phyloP scores from a whole-genome alignment of 1,140 invertebrate genomes.

The Trichonephila clavata region DNA sequence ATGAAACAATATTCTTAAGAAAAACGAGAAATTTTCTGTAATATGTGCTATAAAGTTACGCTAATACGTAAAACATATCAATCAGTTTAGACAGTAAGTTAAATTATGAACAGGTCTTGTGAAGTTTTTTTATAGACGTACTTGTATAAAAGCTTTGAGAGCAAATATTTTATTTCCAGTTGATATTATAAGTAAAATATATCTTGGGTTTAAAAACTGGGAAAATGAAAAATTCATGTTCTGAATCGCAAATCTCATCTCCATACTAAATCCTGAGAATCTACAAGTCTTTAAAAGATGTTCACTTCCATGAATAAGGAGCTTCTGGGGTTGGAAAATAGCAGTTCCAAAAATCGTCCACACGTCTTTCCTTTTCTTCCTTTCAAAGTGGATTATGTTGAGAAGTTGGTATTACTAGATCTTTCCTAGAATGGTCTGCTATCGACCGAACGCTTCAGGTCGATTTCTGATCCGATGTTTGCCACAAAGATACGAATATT shows the following conservation, averaged over 20 bases:
- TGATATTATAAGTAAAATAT: background rate
- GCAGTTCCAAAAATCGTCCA: background rate
- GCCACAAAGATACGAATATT: conserved; percentile 47
- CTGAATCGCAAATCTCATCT: background rate
- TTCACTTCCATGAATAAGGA: background rate
- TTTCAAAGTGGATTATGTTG: conserved; percentile 67
- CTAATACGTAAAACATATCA: no score
- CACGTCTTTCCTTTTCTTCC: background rate
- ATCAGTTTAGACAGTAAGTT: no score
- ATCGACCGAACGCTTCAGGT: conserved; percentile 53
- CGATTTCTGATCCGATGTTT: conserved; percentile 60
- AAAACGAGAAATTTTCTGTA: no score
- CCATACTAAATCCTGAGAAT: background rate
- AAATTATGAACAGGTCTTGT: no score
- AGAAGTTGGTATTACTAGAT: conserved; percentile 65
- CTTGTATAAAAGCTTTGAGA: no score
- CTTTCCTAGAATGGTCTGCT: conserved; percentile 16
- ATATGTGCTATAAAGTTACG: no score
- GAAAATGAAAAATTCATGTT: background rate
- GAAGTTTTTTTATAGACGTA: no score
- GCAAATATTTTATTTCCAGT: no score
- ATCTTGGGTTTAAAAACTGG: background rate
- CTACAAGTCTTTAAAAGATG: conserved; percentile 20
- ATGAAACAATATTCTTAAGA: no score
- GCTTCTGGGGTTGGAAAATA: background rate